These are phyloP conservation scores for Lycocerus yunnanus DNA, from an alignment of 2,888 invertebrate genomes.

Conservation along the genomic window DNA sequence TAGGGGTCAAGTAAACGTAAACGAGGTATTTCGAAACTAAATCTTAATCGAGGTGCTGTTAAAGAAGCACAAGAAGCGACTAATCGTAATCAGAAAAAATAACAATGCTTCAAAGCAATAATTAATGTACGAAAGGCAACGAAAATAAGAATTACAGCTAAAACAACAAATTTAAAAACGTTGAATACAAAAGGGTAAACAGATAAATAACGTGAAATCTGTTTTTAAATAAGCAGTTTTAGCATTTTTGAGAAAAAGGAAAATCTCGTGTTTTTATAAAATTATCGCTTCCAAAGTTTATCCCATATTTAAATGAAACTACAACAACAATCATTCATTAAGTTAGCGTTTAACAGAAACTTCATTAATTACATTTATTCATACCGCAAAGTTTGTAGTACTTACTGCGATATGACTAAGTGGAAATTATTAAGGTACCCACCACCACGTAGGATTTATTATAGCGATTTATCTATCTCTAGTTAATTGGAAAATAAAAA, in stretches of 20 bases:
- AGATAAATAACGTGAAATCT: not conserved
- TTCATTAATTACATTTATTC: not conserved
- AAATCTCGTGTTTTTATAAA: not conserved
- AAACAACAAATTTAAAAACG: not conserved
- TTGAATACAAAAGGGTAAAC: not conserved
- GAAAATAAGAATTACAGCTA: not conserved
- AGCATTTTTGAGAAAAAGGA: not conserved
- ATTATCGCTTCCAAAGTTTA: too few species aligned
- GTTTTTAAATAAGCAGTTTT: not conserved
- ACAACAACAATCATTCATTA: not conserved
- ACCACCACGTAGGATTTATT: not conserved
- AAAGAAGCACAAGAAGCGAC: not conserved
- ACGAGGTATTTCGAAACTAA: not conserved
- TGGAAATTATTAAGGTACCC: not conserved
- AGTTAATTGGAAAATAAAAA: conserved; percentile 1
- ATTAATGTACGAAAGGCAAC: not conserved
- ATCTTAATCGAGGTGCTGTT: not conserved
- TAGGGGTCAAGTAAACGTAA: not conserved
- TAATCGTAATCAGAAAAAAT: not conserved
- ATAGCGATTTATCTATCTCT: not conserved
- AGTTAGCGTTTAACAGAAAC: not conserved
- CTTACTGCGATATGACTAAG: not conserved
- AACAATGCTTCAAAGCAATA: not conserved
- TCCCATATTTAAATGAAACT: not conserved
- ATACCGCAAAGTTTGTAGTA: not conserved